phyloP scores from a whole-genome alignment of 2,888 invertebrate species.

The Rhabditophanes sp. region DNA sequence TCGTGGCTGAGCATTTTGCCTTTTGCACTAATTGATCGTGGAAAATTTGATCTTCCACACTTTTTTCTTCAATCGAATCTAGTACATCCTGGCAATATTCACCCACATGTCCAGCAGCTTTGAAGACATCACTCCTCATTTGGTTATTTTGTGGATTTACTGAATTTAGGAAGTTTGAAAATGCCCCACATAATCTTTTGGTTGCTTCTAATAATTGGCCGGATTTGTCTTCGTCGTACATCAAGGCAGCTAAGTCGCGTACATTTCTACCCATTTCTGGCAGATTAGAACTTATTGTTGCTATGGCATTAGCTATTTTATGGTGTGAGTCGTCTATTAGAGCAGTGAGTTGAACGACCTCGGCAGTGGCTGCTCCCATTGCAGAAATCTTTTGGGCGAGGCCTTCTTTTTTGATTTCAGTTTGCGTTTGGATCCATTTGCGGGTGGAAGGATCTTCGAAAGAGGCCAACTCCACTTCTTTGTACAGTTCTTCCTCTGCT shows the following conservation, averaged over 20 bases:
- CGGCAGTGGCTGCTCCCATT: slow-evolving; percentile 97
- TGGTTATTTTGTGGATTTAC: too few relatives aligned
- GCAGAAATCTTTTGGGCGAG: slow-evolving; percentile 91
- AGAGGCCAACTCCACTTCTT: slow-evolving; percentile 31
- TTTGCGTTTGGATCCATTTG: slow-evolving; percentile 80
- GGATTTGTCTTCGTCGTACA: slow-evolving; percentile 65
- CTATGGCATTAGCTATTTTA: slow-evolving; percentile 87
- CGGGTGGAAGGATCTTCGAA: slow-evolving; percentile 54
- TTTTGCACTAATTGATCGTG: slow-evolving; percentile 71
- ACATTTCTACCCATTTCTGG: slow-evolving; percentile 82
- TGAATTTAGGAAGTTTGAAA: slow-evolving; percentile 72
- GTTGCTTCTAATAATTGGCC: slow-evolving; percentile 78
- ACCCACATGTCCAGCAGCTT: slow-evolving; percentile 88
- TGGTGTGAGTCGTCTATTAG: slow-evolving; percentile 68
- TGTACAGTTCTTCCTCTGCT: slow-evolving; percentile 55
- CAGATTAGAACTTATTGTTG: slow-evolving; percentile 84
- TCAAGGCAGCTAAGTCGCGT: slow-evolving; percentile 80
- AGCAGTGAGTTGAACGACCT: slow-evolving; percentile 71
- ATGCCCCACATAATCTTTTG: slow-evolving; percentile 73
- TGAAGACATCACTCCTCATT: too few relatives aligned
- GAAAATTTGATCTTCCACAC: slow-evolving; percentile 50
- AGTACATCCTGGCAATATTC: slow-evolving; percentile 81
- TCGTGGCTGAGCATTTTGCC: slow-evolving; percentile 92
- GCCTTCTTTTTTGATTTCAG: slow-evolving; percentile 85
- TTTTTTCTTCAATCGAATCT: slow-evolving; percentile 73